Conservation (phyloP, 2,113 vertebrate genomes). For the Nipponia nippon region DNA sequence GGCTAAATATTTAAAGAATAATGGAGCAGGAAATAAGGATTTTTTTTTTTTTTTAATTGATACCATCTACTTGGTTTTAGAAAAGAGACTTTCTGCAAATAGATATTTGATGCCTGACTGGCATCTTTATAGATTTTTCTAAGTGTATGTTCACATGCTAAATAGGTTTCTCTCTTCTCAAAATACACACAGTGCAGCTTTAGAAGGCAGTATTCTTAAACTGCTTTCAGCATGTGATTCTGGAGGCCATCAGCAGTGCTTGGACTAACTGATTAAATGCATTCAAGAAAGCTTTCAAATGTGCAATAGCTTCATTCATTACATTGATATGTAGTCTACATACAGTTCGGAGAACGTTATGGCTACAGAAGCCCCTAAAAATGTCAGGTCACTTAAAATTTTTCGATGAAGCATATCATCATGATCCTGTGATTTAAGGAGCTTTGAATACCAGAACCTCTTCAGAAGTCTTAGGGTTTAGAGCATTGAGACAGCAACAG, state of each 20-base stretch:
- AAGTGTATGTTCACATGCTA: background rate
- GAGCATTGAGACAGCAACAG: background rate
- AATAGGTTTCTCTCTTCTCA: background rate
- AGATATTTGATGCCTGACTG: background rate
- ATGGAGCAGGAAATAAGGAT: background rate
- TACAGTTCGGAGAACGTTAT: background rate
- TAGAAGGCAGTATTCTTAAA: background rate
- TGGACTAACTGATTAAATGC: constrained; percentile 72
- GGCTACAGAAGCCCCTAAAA: background rate
- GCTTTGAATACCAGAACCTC: background rate
- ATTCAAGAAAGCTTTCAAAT: constrained; percentile 64
- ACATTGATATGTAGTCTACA: background rate
- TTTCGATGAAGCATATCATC: background rate
- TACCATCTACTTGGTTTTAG: background rate
- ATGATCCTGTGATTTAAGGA: background rate
- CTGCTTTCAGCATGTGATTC: constrained; percentile 9
- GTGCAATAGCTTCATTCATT: background rate
- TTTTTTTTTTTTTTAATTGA: background rate
- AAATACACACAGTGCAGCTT: background rate
- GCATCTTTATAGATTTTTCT: background rate
- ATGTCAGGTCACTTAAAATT: background rate
- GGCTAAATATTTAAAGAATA: background rate
- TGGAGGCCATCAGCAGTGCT: constrained; percentile 57
- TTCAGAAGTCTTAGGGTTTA: background rate
- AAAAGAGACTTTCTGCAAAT: background rate